phyloP scores from a whole-genome alignment of 2,113 vertebrate genomes.

The Myrmecobius fasciatus region DNA sequence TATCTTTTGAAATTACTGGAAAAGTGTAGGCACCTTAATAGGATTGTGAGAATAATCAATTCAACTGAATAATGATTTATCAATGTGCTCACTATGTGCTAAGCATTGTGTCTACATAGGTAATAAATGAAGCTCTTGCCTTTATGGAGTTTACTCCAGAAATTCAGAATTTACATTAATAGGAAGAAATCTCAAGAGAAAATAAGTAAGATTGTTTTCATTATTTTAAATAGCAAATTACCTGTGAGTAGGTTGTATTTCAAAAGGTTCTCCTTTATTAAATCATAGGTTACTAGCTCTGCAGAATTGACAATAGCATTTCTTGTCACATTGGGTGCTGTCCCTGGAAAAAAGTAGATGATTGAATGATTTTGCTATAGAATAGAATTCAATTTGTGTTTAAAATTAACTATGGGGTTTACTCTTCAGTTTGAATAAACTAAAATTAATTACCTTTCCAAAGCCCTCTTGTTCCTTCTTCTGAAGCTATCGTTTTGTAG shows the following conservation, averaged over 20 bases:
- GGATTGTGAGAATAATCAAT: neutral
- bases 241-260: slow-evolving; percentile 88
- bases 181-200: neutral
- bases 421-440: neutral
- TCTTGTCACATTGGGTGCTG: slow-evolving; percentile 91
- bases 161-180: neutral
- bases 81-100: neutral
- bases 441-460: slow-evolving; percentile 88
- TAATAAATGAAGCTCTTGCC: neutral
- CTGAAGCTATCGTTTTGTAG: slow-evolving; percentile 88
- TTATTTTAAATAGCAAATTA: slow-evolving; percentile 59
- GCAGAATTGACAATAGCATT: slow-evolving; percentile 92
- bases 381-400: neutral
- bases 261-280: slow-evolving; percentile 91
- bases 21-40: neutral
- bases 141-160: neutral
- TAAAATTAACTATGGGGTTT: neutral
- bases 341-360: slow-evolving; percentile 80
- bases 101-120: neutral
- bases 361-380: neutral
- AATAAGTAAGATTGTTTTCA: neutral
- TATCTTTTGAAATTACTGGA: neutral
- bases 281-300: slow-evolving; percentile 91
- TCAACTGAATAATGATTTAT: neutral
- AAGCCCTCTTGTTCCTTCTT: slow-evolving; percentile 88